A percentile compares a stretch with the other conserved stretches of the same genome.
Conservation (phyloP, 1,140 invertebrate genomes). For the Drosophila yakuba region DNA sequence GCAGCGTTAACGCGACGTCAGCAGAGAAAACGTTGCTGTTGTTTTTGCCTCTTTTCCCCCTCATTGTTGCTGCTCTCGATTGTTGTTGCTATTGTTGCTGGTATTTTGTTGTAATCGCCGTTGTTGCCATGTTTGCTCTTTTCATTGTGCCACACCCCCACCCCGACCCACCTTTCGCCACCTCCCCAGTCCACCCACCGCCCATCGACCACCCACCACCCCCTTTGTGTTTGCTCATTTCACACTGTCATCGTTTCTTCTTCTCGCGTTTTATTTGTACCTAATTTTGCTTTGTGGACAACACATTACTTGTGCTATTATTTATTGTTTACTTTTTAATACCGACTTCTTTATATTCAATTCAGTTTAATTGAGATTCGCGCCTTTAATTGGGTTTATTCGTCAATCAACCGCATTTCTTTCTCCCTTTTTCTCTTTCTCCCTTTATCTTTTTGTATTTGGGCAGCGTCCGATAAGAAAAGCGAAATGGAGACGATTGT, state of each 20-base stretch:
- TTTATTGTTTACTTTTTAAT: constrained; percentile 66
- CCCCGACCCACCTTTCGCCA: constrained; percentile 16
- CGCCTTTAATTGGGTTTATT: constrained; percentile 60
- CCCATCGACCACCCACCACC: neutral
- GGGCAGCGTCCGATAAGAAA: constrained; percentile 45
- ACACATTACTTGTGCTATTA: constrained; percentile 41
- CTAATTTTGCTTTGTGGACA: constrained; percentile 70
- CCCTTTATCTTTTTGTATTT: constrained; percentile 2
- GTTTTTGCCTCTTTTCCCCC: constrained; percentile 47
- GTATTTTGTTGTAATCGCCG: constrained; percentile 68
- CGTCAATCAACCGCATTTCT: constrained; percentile 53
- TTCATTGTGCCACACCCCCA: constrained; percentile 27
- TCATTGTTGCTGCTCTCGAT: constrained; percentile 61
- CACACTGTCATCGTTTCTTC: constrained; percentile 59
- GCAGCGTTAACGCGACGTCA: constrained; percentile 77
- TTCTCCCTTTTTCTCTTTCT: constrained; percentile 6
- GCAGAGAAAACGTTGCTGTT: constrained; percentile 45
- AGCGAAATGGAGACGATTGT: constrained; percentile 18
- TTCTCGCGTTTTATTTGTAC: constrained; percentile 56
- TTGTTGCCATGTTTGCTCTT: constrained; percentile 54
- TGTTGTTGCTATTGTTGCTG: constrained; percentile 58
- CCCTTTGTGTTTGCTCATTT: constrained; percentile 58
- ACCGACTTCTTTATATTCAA: constrained; percentile 44
- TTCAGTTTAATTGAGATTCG: constrained; percentile 61
- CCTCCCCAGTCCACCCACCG: constrained; percentile 1